phyloP scores from a whole-genome alignment of 2,797 vertebrate genomes.

The Ceryle rudis region DNA sequence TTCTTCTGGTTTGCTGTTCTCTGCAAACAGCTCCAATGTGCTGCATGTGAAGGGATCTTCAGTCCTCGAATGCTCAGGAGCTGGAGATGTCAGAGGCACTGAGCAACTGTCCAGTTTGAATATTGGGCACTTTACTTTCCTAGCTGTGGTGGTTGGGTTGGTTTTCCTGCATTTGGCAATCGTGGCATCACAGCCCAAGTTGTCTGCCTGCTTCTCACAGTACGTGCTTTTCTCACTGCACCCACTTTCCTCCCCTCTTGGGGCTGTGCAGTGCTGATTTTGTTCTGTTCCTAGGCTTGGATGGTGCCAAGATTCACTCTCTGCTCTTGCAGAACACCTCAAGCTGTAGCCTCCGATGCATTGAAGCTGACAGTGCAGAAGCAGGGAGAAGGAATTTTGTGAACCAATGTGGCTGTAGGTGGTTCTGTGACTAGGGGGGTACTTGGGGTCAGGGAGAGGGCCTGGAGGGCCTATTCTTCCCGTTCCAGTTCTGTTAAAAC shows the following conservation, averaged over 20 bases:
- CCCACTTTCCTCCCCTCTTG: too few species aligned
- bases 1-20: background rate
- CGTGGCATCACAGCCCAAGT: rapidly evolving
- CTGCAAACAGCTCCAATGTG: rapidly evolving
- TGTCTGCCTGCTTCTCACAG: background rate
- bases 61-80: background rate
- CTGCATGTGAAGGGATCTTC: background rate
- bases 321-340: rapidly evolving
- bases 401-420: rapidly evolving
- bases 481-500: background rate
- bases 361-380: background rate
- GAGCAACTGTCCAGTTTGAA: background rate
- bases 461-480: background rate
- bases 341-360: too few species aligned
- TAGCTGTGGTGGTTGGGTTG: rapidly evolving
- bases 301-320: background rate
- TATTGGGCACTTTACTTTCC: background rate
- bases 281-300: background rate
- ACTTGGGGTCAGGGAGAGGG: background rate
- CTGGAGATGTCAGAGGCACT: rapidly evolving
- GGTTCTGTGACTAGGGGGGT: background rate
- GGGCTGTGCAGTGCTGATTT: background rate
- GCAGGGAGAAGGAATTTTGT: background rate
- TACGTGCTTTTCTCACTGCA: rapidly evolving
- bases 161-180: rapidly evolving